Evolutionary conservation across 2,888 invertebrate genomes (phyloP).

Genomic region (Sphaeridia pumilis): DNA sequence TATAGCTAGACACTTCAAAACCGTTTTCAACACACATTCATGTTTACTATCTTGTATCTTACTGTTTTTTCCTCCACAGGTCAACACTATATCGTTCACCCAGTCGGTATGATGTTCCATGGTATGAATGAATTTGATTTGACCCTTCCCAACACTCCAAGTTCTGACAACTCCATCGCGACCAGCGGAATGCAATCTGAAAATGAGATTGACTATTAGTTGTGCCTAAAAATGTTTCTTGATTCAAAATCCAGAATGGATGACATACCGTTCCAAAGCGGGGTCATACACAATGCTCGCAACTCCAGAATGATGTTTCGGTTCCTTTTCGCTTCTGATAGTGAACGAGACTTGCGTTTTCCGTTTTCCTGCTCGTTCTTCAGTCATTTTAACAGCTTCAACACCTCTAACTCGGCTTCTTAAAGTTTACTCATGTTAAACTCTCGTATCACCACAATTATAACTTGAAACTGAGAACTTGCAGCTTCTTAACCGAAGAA

Average conservation of each 20-base stretch:
- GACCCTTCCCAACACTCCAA: conserved; percentile 56
- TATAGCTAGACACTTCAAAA: conserved; percentile 24
- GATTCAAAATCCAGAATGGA: background rate
- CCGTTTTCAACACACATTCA: background rate
- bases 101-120: conserved; percentile 99
- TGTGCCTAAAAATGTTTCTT: background rate
- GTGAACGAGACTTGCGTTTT: conserved; percentile 35
- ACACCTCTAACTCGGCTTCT: no score
- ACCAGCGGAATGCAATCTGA: conserved; percentile 84
- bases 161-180: conserved; percentile 94
- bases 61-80: conserved; percentile 92
- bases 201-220: background rate
- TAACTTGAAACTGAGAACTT: no score
- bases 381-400: conserved; percentile 23
- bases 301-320: conserved; percentile 32
- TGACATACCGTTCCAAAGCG: conserved; percentile 24
- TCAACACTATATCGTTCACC: conserved; percentile 98
- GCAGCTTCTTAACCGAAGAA: no score
- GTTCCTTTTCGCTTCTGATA: conserved; percentile 29
- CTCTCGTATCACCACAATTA: no score
- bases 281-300: conserved; percentile 32
- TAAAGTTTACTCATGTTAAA: no score
- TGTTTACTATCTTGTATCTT: conserved; percentile 38
- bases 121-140: conserved; percentile 77
- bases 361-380: conserved; percentile 28